Evolutionary conservation across 2,888 invertebrate species (phyloP).

Genomic region (Ophion ventricosus): DNA sequence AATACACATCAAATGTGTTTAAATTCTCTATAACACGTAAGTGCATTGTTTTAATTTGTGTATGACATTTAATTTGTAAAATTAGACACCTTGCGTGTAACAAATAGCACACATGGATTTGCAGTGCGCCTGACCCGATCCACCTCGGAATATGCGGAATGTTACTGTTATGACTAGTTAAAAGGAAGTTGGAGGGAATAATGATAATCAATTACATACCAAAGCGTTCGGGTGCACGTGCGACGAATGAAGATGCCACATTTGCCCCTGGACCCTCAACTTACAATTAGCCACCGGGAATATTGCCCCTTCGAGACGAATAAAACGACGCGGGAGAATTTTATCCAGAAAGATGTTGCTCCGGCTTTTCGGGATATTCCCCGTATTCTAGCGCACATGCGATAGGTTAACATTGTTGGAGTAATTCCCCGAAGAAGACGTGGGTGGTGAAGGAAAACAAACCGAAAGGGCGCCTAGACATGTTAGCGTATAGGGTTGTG

Average conservation of each 20-base stretch:
- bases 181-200: neutral
- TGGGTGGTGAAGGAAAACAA: neutral
- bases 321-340: conserved; percentile 12
- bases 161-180: conserved; percentile 10
- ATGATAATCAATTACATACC: conserved; percentile 25
- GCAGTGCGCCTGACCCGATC: too few species aligned
- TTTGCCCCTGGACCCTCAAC: neutral
- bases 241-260: conserved; percentile 34
- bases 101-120: too few species aligned
- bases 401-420: neutral
- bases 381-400: neutral
- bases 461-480: neutral
- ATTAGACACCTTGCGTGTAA: too few species aligned
- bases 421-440: neutral
- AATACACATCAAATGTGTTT: too few species aligned
- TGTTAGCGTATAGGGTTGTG: neutral
- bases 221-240: conserved; percentile 19
- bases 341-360: neutral
- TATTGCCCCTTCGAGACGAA: neutral
- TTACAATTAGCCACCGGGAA: neutral
- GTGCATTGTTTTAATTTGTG: too few species aligned
- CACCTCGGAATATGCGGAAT: too few species aligned
- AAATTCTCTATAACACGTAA: too few species aligned
- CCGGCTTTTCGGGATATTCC: neutral
- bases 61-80: too few species aligned